Evolutionary conservation across 1,140 invertebrate species (phyloP).

Genomic region (Oreohelix idahoensis): DNA sequence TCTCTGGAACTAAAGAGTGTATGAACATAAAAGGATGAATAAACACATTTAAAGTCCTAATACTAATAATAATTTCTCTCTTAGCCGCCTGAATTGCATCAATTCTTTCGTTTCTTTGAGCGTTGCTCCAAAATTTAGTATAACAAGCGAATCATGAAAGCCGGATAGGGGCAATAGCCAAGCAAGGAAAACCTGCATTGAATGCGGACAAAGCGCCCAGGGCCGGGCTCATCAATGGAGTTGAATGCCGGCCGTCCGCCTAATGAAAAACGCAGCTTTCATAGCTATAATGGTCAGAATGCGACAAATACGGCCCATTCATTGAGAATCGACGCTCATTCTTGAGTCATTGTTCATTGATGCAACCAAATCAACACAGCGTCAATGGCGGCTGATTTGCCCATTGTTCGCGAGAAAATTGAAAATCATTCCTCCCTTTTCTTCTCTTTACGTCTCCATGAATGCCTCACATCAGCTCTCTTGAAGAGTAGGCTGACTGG

Average conservation of each 20-base stretch:
- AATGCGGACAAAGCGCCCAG: background rate
- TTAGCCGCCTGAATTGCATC: background rate
- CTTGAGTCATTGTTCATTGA: background rate
- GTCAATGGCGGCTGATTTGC: constrained; percentile 9
- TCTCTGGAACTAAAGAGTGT: background rate
- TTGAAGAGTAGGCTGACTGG: background rate
- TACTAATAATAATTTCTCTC: constrained; percentile 16
- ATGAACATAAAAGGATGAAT: background rate
- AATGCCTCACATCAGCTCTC: background rate
- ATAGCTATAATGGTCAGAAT: constrained; percentile 10
- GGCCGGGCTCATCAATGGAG: background rate
- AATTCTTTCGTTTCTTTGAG: constrained; percentile 13
- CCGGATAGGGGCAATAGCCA: background rate
- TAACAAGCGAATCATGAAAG: constrained; percentile 18
- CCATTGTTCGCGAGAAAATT: constrained; percentile 6
- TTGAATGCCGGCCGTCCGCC: background rate
- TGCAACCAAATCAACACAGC: constrained; percentile 21
- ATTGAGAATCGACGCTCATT: constrained; percentile 10
- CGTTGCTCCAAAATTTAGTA: constrained; percentile 14
- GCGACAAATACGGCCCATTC: constrained; percentile 23
- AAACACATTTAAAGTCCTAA: background rate
- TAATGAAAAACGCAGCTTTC: constrained; percentile 8
- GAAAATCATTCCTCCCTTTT: constrained; percentile 13
- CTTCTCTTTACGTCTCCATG: background rate
- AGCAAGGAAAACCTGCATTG: background rate